Conservation (phyloP, 2,797 vertebrate species). For the Pantherophis vulpinus region DNA sequence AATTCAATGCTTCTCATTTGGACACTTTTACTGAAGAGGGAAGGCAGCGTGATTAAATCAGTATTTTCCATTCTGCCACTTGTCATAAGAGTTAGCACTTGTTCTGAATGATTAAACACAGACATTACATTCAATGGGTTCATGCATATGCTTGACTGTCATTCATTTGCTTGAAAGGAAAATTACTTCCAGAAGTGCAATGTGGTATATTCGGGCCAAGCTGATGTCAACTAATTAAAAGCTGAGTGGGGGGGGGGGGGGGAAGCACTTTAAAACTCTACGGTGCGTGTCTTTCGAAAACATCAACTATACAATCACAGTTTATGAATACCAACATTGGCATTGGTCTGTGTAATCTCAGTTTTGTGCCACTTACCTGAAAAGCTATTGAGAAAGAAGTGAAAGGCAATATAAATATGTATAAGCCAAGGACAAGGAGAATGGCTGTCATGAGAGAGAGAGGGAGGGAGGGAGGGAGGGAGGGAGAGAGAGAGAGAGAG, state of each 20-base stretch:
- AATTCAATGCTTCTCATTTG: neutral
- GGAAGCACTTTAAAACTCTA: neutral
- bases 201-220: neutral
- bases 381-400: neutral
- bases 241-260: neutral
- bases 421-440: slow-evolving; percentile 33
- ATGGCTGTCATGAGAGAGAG: slow-evolving; percentile 35
- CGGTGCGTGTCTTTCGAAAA: neutral
- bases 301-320: slow-evolving; percentile 6
- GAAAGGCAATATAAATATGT: slow-evolving; percentile 38
- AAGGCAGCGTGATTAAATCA: neutral
- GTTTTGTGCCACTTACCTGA: slow-evolving; percentile 8
- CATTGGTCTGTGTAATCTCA: neutral
- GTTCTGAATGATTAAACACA: slow-evolving; percentile 18
- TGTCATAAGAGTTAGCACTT: slow-evolving; percentile 24
- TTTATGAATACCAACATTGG: neutral
- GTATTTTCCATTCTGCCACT: slow-evolving; percentile 19
- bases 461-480: too few species aligned
- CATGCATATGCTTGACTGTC: slow-evolving; percentile 3
- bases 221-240: neutral
- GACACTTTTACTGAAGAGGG: neutral
- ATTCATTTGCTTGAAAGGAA: slow-evolving; percentile 3
- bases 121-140: neutral
- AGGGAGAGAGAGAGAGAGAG: neutral
- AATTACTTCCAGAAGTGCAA: neutral